Conservation (phyloP, 1,140 invertebrate genomes). For the Araneus ventricosus region DNA sequence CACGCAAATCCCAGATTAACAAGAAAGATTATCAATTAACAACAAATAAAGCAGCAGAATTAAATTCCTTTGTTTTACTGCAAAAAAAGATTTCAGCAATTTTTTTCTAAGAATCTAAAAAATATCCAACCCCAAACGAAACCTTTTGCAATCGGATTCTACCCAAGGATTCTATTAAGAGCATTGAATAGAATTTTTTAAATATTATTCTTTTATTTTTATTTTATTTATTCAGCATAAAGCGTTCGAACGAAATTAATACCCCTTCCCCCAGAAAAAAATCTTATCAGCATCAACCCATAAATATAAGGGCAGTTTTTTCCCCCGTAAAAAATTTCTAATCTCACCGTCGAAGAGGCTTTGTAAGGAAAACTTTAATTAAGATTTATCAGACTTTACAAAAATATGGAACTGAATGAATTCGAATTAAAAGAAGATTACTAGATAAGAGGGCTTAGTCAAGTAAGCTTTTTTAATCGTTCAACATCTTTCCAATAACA, state of each 20-base stretch:
- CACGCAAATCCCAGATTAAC: not conserved
- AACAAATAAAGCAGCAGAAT: not conserved
- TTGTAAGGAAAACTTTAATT: not conserved
- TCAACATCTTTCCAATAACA: not conserved
- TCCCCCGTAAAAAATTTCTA: no score
- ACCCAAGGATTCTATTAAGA: not conserved
- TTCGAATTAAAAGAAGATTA: not conserved
- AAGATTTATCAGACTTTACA: not conserved
- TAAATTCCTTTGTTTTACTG: not conserved
- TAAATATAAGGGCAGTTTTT: not conserved
- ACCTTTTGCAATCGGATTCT: not conserved
- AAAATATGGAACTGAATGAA: not conserved
- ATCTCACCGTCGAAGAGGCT: no score
- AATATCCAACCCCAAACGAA: not conserved
- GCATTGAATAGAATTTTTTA: not conserved
- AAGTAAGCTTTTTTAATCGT: not conserved
- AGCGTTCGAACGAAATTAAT: not conserved
- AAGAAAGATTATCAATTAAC: conserved; percentile 37
- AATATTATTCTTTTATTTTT: not conserved
- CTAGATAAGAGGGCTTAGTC: not conserved
- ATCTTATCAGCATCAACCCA: not conserved
- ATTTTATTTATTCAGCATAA: not conserved
- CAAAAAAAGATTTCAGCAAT: not conserved
- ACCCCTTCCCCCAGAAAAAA: not conserved
- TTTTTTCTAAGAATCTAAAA: not conserved